A percentile compares a stretch with the other conserved stretches of the same genome.
Conservation (phyloP, 2,888 invertebrate species). For the Heliconius cydno region DNA sequence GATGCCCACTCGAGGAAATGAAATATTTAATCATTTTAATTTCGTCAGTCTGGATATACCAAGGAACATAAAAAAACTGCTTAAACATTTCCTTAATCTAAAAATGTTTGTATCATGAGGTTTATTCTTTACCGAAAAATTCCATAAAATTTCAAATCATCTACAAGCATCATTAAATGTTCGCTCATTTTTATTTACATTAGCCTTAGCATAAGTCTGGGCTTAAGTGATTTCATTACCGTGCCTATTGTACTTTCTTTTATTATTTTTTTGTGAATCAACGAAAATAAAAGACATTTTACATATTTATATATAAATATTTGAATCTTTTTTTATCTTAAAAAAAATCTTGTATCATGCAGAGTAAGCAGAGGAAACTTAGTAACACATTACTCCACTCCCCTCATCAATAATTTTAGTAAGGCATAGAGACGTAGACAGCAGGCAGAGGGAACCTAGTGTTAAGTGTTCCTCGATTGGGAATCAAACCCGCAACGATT, state of each 20-base stretch:
- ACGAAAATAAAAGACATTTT: background rate
- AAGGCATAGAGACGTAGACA: no score
- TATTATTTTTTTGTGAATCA: background rate
- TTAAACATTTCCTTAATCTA: background rate
- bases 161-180: background rate
- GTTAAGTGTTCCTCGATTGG: no score
- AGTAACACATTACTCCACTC: no score
- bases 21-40: no score
- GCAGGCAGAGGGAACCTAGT: no score
- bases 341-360: no score
- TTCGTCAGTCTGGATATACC: background rate
- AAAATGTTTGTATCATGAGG: background rate
- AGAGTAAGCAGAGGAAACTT: no score
- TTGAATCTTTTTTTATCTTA: background rate
- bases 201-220: background rate
- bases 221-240: background rate
- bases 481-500: no score
- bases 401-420: no score
- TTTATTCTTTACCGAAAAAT: background rate
- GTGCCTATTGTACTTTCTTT: conserved; percentile 13
- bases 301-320: background rate
- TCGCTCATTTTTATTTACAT: conserved; percentile 13
- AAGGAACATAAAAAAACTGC: background rate
- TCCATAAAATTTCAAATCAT: background rate
- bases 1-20: no score